phyloP scores from a whole-genome alignment of 30 jellyfish, hydroid and myxozoan genomes.

The Sanderia malayensis region DNA sequence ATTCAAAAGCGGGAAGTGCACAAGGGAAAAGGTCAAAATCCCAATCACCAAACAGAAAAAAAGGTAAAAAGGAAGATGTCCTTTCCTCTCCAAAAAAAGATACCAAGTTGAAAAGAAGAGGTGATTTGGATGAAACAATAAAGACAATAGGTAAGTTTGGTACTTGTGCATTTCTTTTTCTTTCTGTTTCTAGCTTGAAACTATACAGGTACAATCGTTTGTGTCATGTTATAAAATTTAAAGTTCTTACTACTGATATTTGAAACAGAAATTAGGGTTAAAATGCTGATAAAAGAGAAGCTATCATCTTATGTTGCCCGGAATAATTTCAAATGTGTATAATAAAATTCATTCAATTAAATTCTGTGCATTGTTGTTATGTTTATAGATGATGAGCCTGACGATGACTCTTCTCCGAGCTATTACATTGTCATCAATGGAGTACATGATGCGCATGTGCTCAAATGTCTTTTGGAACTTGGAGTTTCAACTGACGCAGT shows the following conservation, averaged over 20 bases:
- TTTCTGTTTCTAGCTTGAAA: too few relatives aligned
- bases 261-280: too few relatives aligned
- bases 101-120: conserved; percentile 83
- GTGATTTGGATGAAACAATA: conserved; percentile 69
- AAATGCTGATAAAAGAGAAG: neutral
- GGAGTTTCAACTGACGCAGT: conserved; percentile 65
- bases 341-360: neutral
- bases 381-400: conserved; percentile 93
- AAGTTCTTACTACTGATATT: neutral
- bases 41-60: conserved; percentile 83
- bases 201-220: too few relatives aligned
- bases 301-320: neutral
- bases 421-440: conserved; percentile 77
- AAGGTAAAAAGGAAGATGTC: conserved; percentile 70
- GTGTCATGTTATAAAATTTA: too few relatives aligned
- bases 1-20: conserved; percentile 52
- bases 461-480: conserved; percentile 52
- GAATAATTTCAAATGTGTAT: neutral
- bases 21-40: conserved; percentile 67
- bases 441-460: conserved; percentile 62
- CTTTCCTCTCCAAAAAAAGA: conserved; percentile 88
- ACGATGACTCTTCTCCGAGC: conserved; percentile 71
- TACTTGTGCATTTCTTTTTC: too few relatives aligned
- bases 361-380: neutral
- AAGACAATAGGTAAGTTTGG: conserved; percentile 89